phyloP scores from a whole-genome alignment of 2,888 invertebrate species.

The Ochropleura leucogaster region DNA sequence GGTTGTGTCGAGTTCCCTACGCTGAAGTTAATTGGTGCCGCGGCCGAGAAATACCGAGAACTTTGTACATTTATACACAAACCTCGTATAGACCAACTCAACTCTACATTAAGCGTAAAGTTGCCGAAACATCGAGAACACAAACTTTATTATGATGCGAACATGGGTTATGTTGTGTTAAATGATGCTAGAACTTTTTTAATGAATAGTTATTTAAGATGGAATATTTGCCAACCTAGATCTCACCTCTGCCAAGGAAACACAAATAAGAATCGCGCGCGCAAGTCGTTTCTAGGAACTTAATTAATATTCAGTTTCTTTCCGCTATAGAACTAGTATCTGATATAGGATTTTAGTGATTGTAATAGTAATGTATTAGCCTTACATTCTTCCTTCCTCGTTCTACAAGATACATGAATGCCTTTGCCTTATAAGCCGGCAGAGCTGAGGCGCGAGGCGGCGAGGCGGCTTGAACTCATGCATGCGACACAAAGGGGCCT shows the following conservation, averaged over 20 bases:
- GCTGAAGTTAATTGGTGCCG: constrained; percentile 80
- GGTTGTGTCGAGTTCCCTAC: constrained; percentile 75
- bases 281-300: constrained; percentile 34
- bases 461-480: constrained; percentile 64
- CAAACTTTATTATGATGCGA: constrained; percentile 26
- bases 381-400: constrained; percentile 65
- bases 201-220: not conserved
- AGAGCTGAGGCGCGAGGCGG: constrained; percentile 39
- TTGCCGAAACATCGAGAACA: constrained; percentile 28
- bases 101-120: constrained; percentile 42
- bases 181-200: constrained; percentile 8
- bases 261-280: constrained; percentile 2
- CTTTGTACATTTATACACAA: constrained; percentile 67
- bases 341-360: constrained; percentile 45
- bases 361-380: constrained; percentile 50
- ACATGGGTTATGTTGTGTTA: constrained; percentile 22
- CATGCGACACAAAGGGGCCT: constrained; percentile 84
- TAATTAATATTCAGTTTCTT: constrained; percentile 41
- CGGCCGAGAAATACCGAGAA: constrained; percentile 75
- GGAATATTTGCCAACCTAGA: constrained; percentile 11
- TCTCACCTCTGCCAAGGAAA: constrained; percentile 24
- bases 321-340: constrained; percentile 33
- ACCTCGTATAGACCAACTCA: constrained; percentile 59
- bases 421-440: constrained; percentile 44
- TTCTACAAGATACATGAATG: constrained; percentile 54